These are phyloP conservation scores for Elymnias hypermnestra DNA, from an alignment of 1,140 invertebrate genomes.

Conservation along the genomic window DNA sequence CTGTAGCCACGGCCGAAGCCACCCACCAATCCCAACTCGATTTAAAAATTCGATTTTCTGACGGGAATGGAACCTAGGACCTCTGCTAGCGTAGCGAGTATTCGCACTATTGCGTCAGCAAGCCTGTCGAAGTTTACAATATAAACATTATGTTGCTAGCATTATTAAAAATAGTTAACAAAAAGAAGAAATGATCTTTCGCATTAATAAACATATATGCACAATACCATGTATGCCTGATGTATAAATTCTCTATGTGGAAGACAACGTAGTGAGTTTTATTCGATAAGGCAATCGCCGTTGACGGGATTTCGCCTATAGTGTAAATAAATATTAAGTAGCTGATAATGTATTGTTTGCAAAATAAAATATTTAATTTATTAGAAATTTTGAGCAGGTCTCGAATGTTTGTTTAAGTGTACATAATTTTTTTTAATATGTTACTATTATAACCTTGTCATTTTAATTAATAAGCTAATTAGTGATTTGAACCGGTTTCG, in stretches of 20 bases:
- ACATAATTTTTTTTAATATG: not conserved
- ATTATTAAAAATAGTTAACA: too few relatives aligned
- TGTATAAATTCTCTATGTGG: conserved; percentile 55
- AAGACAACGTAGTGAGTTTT: conserved; percentile 69
- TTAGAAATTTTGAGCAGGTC: conserved; percentile 20
- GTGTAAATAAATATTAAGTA: conserved; percentile 30
- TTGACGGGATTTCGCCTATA: conserved; percentile 34
- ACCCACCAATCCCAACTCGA: too few relatives aligned
- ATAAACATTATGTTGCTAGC: too few relatives aligned
- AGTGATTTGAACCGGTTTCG: too few relatives aligned
- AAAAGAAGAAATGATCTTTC: conserved; percentile 7
- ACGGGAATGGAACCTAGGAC: too few relatives aligned
- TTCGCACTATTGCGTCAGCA: too few relatives aligned
- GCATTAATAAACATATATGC: conserved; percentile 9
- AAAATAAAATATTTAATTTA: conserved; percentile 8
- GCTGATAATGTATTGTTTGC: conserved; percentile 14
- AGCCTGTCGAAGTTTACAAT: too few relatives aligned
- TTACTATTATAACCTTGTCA: too few relatives aligned
- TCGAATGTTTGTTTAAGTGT: conserved; percentile 3
- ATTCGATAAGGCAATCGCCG: conserved; percentile 28
- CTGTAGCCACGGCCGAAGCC: too few relatives aligned
- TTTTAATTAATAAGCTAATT: too few relatives aligned
- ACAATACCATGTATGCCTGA: conserved; percentile 25
- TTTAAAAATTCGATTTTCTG: too few relatives aligned
- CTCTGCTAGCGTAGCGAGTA: too few relatives aligned